phyloP scores from a whole-genome alignment of 2,888 invertebrate genomes.

The Pogonocherus hispidulus region DNA sequence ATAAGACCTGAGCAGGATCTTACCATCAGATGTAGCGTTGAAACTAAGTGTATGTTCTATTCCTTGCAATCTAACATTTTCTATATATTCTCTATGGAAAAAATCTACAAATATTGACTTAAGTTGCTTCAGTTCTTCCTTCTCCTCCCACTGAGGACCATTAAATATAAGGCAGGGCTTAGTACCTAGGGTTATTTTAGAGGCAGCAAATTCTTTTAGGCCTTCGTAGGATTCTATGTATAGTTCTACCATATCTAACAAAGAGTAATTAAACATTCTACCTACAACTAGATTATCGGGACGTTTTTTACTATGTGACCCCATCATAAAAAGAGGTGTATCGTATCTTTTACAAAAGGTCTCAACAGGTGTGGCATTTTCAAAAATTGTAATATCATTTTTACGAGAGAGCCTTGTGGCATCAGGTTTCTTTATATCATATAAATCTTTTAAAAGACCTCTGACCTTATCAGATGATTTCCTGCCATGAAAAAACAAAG shows the following conservation, averaged over 20 bases:
- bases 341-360: conserved; percentile 85
- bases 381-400: conserved; percentile 94
- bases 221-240: conserved; percentile 88
- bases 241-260: conserved; percentile 97
- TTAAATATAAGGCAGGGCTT: conserved; percentile 95
- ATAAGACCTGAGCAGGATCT: conserved; percentile 83
- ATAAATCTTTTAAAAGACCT: conserved; percentile 87
- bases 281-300: conserved; percentile 93
- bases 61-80: conserved; percentile 89
- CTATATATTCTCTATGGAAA: conserved; percentile 87
- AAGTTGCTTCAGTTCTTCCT: conserved; percentile 84
- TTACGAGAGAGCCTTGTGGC: conserved; percentile 82
- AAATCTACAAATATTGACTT: conserved; percentile 93
- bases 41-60: conserved; percentile 95
- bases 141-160: conserved; percentile 91
- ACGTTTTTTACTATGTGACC: conserved; percentile 93
- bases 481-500: conserved; percentile 88
- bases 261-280: conserved; percentile 88
- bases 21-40: conserved; percentile 83
- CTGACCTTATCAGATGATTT: conserved; percentile 81
- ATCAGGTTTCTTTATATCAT: conserved; percentile 88
- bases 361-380: conserved; percentile 88
- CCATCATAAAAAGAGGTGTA: conserved; percentile 90
- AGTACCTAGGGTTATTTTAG: conserved; percentile 76
- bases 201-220: conserved; percentile 83